These are phyloP conservation scores for Neelides folsomi DNA, from an alignment of 2,888 invertebrate species.

Conservation along the genomic window DNA sequence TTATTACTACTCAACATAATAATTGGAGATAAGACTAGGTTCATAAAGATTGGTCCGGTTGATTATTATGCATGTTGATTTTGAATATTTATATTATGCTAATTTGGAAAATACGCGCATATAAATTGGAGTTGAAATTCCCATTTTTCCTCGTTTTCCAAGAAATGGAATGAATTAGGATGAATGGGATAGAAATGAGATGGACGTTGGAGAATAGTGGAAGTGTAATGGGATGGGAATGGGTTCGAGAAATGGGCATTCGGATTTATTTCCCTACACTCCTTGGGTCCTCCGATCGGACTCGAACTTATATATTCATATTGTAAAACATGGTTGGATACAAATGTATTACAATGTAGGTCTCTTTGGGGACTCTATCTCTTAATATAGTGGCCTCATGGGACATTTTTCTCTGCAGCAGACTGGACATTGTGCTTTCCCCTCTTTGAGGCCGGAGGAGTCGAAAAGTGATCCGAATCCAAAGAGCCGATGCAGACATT, in stretches of 20 bases:
- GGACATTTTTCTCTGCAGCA: slow-evolving; percentile 24
- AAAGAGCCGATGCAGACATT: too few relatives aligned
- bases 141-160: not conserved
- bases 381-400: slow-evolving; percentile 34
- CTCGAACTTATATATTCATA: slow-evolving; percentile 29
- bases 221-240: not conserved
- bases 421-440: slow-evolving; percentile 21
- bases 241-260: not conserved
- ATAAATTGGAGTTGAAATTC: too few relatives aligned
- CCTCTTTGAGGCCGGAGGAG: slow-evolving; percentile 1
- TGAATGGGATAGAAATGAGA: not conserved
- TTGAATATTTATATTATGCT: too few relatives aligned
- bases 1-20: too few relatives aligned
- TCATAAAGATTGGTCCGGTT: too few relatives aligned
- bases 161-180: not conserved
- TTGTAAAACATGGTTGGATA: slow-evolving; percentile 26
- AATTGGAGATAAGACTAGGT: too few relatives aligned
- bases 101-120: too few relatives aligned
- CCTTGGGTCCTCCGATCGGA: not conserved
- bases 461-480: too few relatives aligned
- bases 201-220: not conserved
- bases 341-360: slow-evolving; percentile 33
- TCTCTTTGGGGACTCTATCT: slow-evolving; percentile 33
- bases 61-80: too few relatives aligned
- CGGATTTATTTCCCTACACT: too few relatives aligned